phyloP scores from a whole-genome alignment of 2,113 vertebrate genomes.

The Catharus fuscescens region DNA sequence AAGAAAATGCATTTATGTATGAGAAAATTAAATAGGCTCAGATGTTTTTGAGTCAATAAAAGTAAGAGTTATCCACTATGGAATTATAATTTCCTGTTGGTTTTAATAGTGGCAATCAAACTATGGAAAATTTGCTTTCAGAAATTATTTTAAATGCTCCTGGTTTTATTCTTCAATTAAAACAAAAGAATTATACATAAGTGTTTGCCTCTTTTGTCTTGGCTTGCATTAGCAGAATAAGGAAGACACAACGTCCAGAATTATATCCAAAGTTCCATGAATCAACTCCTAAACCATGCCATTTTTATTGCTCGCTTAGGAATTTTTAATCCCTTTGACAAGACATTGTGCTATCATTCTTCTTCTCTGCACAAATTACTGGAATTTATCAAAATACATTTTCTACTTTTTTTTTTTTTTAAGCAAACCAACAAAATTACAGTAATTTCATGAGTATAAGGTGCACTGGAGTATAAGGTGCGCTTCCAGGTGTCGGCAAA shows the following conservation, averaged over 20 bases:
- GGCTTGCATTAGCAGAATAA: background rate
- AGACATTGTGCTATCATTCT: background rate
- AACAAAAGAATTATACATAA: background rate
- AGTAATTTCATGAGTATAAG: too few species aligned
- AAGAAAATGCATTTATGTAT: conserved; percentile 24
- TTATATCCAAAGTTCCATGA: background rate
- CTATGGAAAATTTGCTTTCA: background rate
- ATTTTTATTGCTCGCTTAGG: background rate
- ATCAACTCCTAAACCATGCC: background rate
- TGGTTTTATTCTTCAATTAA: background rate
- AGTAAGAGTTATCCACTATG: conserved; percentile 57
- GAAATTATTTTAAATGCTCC: background rate
- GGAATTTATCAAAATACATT: background rate
- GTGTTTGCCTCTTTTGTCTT: background rate
- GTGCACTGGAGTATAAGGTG: too few species aligned
- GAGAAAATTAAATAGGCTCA: background rate
- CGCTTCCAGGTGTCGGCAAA: too few species aligned
- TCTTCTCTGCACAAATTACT: background rate
- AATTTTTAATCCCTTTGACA: background rate
- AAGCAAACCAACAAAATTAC: background rate
- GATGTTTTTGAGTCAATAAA: conserved; percentile 12
- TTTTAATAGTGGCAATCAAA: background rate
- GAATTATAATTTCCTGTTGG: background rate
- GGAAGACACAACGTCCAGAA: background rate
- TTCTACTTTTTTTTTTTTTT: background rate